phyloP scores from a whole-genome alignment of 2,888 invertebrate genomes.

The Ennomos erosarius region DNA sequence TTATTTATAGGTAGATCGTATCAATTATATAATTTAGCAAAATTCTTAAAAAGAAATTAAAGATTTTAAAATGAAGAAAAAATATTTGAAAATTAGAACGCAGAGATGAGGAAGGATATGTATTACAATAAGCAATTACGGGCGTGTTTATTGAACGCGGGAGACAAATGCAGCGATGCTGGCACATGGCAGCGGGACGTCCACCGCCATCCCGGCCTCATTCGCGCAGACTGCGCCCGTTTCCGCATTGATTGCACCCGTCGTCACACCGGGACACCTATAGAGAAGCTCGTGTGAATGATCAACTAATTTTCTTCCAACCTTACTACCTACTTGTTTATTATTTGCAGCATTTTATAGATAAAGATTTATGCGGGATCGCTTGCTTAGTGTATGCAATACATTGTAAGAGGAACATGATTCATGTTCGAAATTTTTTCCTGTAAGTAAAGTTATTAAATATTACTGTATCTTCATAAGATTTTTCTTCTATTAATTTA shows the following conservation, averaged over 20 bases:
- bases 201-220: constrained; percentile 76
- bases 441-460: too few relatives aligned
- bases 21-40: too few relatives aligned
- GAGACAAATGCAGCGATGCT: constrained; percentile 47
- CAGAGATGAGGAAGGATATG: constrained; percentile 29
- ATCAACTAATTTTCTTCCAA: too few relatives aligned
- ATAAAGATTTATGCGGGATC: too few relatives aligned
- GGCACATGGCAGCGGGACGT: constrained; percentile 52
- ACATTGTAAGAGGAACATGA: too few relatives aligned
- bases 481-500: too few relatives aligned
- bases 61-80: neutral
- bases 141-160: constrained; percentile 40
- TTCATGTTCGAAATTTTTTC: too few relatives aligned
- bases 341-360: too few relatives aligned
- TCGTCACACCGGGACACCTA: constrained; percentile 74
- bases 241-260: constrained; percentile 80
- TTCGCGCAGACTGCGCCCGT: constrained; percentile 67
- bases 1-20: too few relatives aligned
- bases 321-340: too few relatives aligned
- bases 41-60: neutral
- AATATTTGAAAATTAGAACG: constrained; percentile 13
- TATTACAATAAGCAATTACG: constrained; percentile 39
- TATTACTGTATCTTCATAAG: too few relatives aligned
- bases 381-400: neutral
- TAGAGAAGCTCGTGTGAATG: constrained; percentile 58